Evolutionary conservation across 2,888 invertebrate genomes (phyloP).

Genomic region (Amiota minor): DNA sequence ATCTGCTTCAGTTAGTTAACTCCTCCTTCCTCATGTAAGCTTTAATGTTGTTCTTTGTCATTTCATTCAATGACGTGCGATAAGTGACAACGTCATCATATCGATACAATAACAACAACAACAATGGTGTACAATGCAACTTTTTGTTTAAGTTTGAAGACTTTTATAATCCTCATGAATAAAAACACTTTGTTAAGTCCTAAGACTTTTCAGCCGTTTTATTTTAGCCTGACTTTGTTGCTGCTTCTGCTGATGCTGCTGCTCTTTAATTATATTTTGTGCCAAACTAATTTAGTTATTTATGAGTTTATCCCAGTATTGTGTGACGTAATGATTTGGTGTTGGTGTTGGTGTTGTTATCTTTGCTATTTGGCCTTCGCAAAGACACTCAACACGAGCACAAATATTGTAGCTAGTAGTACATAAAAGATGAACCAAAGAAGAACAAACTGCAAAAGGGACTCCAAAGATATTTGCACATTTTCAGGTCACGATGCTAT

Average conservation of each 20-base stretch:
- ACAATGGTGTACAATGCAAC: slow-evolving; percentile 14
- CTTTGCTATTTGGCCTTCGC: slow-evolving; percentile 4
- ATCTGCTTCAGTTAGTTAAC: not conserved
- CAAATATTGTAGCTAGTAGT: not conserved
- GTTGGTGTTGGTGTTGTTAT: not conserved
- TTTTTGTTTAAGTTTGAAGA: not conserved
- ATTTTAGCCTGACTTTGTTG: not conserved
- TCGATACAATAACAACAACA: not conserved
- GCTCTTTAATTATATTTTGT: not conserved
- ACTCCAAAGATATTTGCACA: slow-evolving; percentile 13
- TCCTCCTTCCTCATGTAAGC: not conserved
- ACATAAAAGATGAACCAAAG: not conserved
- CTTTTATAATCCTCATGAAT: too few species aligned
- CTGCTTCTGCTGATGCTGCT: not conserved
- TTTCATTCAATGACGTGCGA: not conserved
- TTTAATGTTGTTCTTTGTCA: not conserved
- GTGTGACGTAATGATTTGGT: slow-evolving; percentile 19
- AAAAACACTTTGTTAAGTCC: too few species aligned
- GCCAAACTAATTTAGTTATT: slow-evolving; percentile 16
- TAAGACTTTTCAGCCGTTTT: not conserved
- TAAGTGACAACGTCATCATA: slow-evolving; percentile 16
- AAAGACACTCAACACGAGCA: not conserved
- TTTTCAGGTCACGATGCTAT: slow-evolving; percentile 40
- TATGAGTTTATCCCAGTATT: slow-evolving; percentile 10
- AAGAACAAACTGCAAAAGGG: not conserved